These are phyloP conservation scores for Psittacula derbiana DNA, from an alignment of 2,797 vertebrate genomes.

Conservation along the genomic window DNA sequence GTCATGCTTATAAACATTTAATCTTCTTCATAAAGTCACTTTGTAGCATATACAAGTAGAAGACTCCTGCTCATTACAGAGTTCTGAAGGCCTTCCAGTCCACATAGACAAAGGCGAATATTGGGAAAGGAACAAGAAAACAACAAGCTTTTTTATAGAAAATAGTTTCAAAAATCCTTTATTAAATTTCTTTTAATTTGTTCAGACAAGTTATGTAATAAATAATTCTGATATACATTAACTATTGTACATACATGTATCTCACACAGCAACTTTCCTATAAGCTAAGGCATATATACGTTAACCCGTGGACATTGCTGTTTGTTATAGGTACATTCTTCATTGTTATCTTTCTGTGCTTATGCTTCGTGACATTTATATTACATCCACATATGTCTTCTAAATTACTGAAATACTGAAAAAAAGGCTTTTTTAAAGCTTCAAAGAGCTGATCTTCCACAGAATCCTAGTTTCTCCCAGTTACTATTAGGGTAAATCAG, in stretches of 20 bases:
- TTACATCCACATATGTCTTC: background rate
- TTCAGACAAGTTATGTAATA: background rate
- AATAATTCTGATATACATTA: background rate
- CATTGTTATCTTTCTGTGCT: background rate
- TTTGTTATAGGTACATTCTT: background rate
- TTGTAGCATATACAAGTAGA: background rate
- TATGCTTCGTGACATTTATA: background rate
- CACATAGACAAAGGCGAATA: background rate
- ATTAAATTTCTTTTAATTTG: background rate
- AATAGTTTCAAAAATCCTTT: background rate
- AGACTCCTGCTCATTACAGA: background rate
- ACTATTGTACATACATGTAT: background rate
- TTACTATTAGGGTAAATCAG: background rate
- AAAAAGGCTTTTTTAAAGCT: background rate
- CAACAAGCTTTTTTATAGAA: background rate
- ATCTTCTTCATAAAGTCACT: background rate
- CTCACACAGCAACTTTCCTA: background rate
- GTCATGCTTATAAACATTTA: background rate
- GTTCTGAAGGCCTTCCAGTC: background rate
- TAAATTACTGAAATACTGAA: background rate
- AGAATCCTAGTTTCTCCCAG: background rate
- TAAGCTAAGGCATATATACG: background rate
- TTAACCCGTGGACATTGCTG: background rate
- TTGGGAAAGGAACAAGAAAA: background rate
- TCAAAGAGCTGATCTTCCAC: background rate